Evolutionary conservation across 2,888 invertebrate species (phyloP), one percentile per base, ranked within the genome.

Genomic region (Aphidius colemani): DNA sequence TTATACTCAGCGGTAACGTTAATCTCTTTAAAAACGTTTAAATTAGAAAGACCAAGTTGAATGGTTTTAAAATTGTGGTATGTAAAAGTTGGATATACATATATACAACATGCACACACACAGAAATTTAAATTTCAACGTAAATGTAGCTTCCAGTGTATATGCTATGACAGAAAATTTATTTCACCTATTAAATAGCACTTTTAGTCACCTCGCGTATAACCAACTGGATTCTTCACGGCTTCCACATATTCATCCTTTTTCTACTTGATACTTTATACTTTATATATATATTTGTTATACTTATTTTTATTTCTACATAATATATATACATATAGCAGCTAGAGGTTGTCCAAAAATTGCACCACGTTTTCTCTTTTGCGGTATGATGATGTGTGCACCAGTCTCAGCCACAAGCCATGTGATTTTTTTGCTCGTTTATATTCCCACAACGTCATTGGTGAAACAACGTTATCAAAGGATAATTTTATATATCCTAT

Each of bases 111-210:
- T 18, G 13, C 13, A 18, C 30, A 30, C 13, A 30, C 30, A 30
- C 30, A 30, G 30, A 30, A 4, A 30, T 30, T 30, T 30, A 30
- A 30, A 30, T 30, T 30, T 30, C 5, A 5, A 30, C 3, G 30
- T 30, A 30, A 30, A 30, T 30, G 30, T 30, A 30, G 5, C 5
- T 30, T 30, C 5, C 30, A 30, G 5, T 30, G 30, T 30, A 30
- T 30, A 30, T 30, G 30, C 2, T 30, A 30, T 30, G 30, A 49
- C 39, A 39, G 51, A 45, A 41, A 59, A 64, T 64, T 64, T 64
- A 64, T 64, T 50, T 59, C 63, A 43, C 11, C 63, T 64, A 59
- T 64, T 59, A 59, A 64, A 64, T 8, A 45, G 48, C 59, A 55
- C 63, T 64, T 64, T 64, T 49, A 43, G 48, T 50, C 41, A 53